Evolutionary conservation across 2,113 vertebrate genomes (phyloP).

Genomic region (Poeciliopsis retropinna): DNA sequence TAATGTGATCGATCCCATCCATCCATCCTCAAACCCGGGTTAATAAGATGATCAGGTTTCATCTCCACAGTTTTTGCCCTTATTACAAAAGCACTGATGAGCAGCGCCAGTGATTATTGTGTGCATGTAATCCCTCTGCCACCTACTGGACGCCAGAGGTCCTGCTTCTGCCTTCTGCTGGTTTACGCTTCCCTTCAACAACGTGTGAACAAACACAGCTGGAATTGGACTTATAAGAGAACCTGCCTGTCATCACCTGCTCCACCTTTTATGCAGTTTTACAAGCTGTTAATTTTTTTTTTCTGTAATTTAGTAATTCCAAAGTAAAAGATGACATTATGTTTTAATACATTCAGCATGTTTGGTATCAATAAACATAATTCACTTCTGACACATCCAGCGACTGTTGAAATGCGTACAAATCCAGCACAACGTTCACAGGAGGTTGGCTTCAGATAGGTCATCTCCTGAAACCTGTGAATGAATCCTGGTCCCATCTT

Average conservation of each 20-base stretch:
- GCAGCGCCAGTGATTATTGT: not conserved
- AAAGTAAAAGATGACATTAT: not conserved
- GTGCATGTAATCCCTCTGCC: not conserved
- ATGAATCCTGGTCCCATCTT: conserved; percentile 98
- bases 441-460: conserved; percentile 96
- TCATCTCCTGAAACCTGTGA: conserved; percentile 98
- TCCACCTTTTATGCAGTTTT: not conserved
- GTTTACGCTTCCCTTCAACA: not conserved
- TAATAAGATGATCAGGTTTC: no score
- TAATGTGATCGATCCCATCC: no score
- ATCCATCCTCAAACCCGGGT: no score
- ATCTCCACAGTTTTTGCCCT: no score
- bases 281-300: not conserved
- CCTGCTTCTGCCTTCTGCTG: not conserved
- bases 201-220: not conserved
- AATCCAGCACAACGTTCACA: conserved; percentile 98
- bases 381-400: not conserved
- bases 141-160: not conserved
- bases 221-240: not conserved
- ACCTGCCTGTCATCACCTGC: not conserved
- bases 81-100: not conserved
- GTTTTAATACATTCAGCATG: not conserved
- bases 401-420: conserved; percentile 82
- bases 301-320: not conserved
- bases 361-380: not conserved